phyloP scores from a whole-genome alignment of 2,888 invertebrate genomes.

The Philhelius pedissequus region DNA sequence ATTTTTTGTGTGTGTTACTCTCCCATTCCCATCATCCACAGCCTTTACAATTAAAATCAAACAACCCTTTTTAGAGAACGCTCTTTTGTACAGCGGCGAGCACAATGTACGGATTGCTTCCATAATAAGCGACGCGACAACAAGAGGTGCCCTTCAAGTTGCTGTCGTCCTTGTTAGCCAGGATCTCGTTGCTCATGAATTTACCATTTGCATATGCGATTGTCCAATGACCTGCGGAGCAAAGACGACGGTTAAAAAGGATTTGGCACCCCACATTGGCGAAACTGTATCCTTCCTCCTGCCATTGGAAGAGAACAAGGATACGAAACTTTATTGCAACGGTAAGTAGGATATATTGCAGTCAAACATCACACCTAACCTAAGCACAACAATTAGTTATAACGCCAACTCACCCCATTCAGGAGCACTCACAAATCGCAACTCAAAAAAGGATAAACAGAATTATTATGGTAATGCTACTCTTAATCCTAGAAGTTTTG shows the following conservation, averaged over 20 bases:
- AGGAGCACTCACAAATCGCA: background rate
- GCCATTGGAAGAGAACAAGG: conserved; percentile 71
- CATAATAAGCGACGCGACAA: conserved; percentile 74
- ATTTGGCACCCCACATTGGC: conserved; percentile 71
- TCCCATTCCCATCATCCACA: conserved; percentile 17
- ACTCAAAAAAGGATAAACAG: background rate
- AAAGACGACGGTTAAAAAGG: conserved; percentile 70
- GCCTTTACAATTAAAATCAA: conserved; percentile 73
- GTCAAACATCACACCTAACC: background rate
- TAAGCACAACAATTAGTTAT: background rate
- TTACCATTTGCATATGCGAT: conserved; percentile 71
- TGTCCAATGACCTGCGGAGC: conserved; percentile 70
- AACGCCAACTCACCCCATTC: background rate
- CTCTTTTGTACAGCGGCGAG: conserved; percentile 62
- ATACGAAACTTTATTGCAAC: conserved; percentile 71
- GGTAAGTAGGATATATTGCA: conserved; percentile 68
- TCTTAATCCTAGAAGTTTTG: conserved; percentile 45
- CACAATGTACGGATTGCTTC: conserved; percentile 71
- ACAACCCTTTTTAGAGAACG: conserved; percentile 74
- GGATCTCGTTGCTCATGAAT: conserved; percentile 69
- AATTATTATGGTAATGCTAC: conserved; percentile 16
- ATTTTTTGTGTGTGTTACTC: background rate
- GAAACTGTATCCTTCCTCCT: conserved; percentile 73
- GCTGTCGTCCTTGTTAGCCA: conserved; percentile 73
- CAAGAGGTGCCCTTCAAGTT: conserved; percentile 73